Evolutionary conservation across 2,797 vertebrate genomes (phyloP).

Genomic region (Crax fasciolata): DNA sequence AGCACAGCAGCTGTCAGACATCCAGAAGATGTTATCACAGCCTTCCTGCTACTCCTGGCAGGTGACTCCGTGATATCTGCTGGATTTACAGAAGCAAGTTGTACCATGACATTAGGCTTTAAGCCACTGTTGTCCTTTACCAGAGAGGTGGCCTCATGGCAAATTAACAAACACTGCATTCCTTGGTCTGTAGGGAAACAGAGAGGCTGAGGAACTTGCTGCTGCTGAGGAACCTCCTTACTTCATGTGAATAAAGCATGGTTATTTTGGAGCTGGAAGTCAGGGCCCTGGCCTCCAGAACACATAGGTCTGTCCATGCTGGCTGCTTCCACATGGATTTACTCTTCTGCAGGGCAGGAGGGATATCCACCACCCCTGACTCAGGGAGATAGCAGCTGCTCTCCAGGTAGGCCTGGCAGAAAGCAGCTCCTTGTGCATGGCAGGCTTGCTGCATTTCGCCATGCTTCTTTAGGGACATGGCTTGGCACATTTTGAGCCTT

Average conservation of each 20-base stretch:
- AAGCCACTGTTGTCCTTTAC: neutral
- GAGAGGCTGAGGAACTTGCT: neutral
- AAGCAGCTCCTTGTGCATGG: neutral
- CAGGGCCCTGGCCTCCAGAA: neutral
- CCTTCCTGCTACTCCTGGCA: neutral
- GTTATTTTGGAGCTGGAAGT: neutral
- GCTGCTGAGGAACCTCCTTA: neutral
- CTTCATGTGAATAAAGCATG: neutral
- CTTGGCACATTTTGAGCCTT: neutral
- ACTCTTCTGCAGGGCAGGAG: neutral
- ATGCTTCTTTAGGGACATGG: neutral
- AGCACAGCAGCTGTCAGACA: neutral
- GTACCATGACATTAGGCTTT: neutral
- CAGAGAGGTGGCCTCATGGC: neutral
- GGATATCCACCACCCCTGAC: neutral
- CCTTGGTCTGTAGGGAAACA: accelerated
- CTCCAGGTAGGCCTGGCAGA: neutral
- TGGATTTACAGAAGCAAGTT: neutral
- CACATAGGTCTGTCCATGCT: neutral
- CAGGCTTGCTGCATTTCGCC: neutral
- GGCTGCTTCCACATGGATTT: neutral
- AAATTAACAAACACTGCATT: neutral
- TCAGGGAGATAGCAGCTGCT: neutral
- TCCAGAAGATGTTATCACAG: neutral
- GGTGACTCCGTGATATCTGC: neutral